These are phyloP conservation scores for Macrophya annulata DNA, from an alignment of 2,888 invertebrate genomes.

Conservation along the genomic window DNA sequence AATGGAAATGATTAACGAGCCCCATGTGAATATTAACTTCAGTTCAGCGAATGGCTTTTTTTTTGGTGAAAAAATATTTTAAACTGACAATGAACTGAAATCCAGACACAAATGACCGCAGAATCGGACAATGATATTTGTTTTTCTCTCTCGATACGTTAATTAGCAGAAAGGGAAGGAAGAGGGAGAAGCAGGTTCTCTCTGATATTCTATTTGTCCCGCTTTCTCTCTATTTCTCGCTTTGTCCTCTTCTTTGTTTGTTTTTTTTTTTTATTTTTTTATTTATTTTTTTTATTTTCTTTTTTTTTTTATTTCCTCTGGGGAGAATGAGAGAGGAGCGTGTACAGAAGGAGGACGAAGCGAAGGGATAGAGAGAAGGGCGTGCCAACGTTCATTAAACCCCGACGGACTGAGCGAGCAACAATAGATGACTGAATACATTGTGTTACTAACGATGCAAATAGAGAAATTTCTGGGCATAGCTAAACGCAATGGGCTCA, in stretches of 20 bases:
- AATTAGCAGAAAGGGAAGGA: background rate
- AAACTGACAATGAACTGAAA: background rate
- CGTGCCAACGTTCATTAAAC: conserved; percentile 50
- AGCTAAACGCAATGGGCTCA: background rate
- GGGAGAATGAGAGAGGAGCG: background rate
- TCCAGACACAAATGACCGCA: background rate
- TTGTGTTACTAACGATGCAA: conserved; percentile 54
- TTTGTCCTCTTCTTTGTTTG: background rate
- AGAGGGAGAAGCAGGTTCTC: background rate
- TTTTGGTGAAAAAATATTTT: background rate
- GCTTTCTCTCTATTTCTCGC: background rate
- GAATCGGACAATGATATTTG: background rate
- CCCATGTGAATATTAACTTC: background rate
- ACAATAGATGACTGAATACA: conserved; percentile 52
- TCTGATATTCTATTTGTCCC: background rate
- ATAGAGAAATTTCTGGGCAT: conserved; percentile 39
- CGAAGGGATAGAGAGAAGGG: conserved; percentile 35
- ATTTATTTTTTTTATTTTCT: background rate
- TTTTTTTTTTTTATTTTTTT: background rate
- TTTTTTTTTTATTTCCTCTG: background rate
- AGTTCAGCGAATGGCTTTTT: background rate
- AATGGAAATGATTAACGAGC: background rate
- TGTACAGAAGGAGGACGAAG: too few species aligned
- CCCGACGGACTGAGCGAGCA: conserved; percentile 18
- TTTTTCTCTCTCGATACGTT: background rate